Conservation (phyloP, 2,113 vertebrate species). For the Pipa parva region DNA sequence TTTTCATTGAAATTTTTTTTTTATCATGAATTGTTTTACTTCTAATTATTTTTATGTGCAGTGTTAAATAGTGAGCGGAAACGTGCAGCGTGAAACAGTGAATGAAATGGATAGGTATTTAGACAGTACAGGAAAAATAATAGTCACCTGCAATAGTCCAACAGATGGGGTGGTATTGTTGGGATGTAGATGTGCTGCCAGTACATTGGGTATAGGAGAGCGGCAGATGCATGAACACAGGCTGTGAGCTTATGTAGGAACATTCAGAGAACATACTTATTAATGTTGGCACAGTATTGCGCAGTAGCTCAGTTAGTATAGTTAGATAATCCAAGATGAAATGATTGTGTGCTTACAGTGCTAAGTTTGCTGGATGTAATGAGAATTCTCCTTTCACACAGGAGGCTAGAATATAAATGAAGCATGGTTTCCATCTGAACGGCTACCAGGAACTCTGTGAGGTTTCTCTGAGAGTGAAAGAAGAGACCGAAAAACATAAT, state of each 20-base stretch:
- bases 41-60: too few relatives aligned
- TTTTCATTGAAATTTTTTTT: too few relatives aligned
- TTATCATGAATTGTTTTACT: too few relatives aligned
- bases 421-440: constrained; percentile 78
- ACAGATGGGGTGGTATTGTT: constrained; percentile 77
- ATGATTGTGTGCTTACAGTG: constrained; percentile 64
- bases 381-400: constrained; percentile 81
- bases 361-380: constrained; percentile 81
- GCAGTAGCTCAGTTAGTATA: too few relatives aligned
- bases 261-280: neutral
- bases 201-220: constrained; percentile 80
- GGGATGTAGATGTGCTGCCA: constrained; percentile 93
- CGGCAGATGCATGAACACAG: constrained; percentile 76
- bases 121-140: rapidly evolving
- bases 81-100: neutral
- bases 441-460: constrained; percentile 83
- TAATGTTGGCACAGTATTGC: neutral
- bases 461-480: constrained; percentile 73
- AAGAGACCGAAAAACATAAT: neutral
- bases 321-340: neutral
- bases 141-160: constrained; percentile 86
- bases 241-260: constrained; percentile 69
- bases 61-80: neutral
- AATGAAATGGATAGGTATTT: neutral
- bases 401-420: constrained; percentile 78